phyloP scores from a whole-genome alignment of 2,113 vertebrate genomes.

The Mirza zaza region DNA sequence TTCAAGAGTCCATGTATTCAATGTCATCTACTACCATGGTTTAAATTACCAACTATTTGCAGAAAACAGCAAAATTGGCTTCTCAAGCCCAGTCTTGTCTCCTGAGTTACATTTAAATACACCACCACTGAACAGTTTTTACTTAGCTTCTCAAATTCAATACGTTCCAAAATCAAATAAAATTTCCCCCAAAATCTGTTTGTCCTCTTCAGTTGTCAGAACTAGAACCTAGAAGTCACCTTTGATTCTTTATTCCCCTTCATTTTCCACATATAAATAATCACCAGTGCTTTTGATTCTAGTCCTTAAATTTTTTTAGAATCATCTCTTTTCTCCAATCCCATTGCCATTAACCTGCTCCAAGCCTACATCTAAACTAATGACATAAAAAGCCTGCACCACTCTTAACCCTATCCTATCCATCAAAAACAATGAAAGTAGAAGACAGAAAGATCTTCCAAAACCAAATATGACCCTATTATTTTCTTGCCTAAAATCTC shows the following conservation, averaged over 20 bases:
- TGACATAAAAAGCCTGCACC: not conserved
- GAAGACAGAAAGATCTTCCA: not conserved
- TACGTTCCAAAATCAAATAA: not conserved
- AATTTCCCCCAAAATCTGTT: not conserved
- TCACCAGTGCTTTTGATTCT: not conserved
- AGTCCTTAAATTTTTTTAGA: not conserved
- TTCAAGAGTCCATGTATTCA: not conserved
- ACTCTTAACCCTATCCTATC: not conserved
- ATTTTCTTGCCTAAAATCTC: constrained; percentile 13
- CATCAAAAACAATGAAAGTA: not conserved
- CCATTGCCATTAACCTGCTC: not conserved
- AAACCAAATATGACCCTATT: not conserved
- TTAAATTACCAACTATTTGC: not conserved
- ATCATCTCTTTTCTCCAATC: not conserved
- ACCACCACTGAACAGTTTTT: not conserved
- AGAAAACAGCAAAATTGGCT: not conserved
- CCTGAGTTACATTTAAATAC: not conserved
- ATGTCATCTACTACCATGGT: not conserved
- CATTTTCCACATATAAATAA: not conserved
- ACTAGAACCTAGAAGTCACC: not conserved
- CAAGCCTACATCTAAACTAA: not conserved
- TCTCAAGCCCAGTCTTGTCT: not conserved
- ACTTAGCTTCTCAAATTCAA: not conserved
- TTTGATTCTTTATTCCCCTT: not conserved
- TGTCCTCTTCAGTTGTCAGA: not conserved